Percentiles rank a stretch among this genome's conserved stretches.
These are phyloP conservation scores for Luffia ferchaultella DNA, from an alignment of 2,888 invertebrate genomes.

Conservation along the genomic window DNA sequence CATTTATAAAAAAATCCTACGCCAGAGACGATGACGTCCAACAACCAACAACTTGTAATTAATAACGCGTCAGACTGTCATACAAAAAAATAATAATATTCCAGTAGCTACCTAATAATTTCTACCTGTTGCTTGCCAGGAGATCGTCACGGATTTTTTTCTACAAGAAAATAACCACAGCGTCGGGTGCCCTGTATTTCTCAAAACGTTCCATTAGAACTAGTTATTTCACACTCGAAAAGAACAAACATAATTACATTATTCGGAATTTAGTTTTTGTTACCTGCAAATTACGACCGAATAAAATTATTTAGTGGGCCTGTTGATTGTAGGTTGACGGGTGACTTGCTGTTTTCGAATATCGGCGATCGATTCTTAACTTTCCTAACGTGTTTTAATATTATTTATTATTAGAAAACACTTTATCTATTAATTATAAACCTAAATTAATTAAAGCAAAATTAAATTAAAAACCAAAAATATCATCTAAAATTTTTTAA, in stretches of 20 bases:
- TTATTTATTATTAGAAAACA: no score
- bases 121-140: neutral
- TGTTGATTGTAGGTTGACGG: slow-evolving; percentile 45
- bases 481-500: no score
- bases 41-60: neutral
- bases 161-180: neutral
- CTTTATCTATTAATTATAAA: no score
- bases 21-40: no score
- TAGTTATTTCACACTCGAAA: slow-evolving; percentile 53
- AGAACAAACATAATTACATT: slow-evolving; percentile 60
- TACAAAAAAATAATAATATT: neutral
- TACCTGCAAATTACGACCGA: slow-evolving; percentile 51
- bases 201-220: slow-evolving; percentile 37
- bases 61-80: neutral
- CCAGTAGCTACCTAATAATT: neutral
- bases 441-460: no score
- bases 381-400: no score
- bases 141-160: neutral
- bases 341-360: slow-evolving; percentile 47
- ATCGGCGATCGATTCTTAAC: no score
- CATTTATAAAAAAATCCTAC: neutral
- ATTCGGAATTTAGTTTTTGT: slow-evolving; percentile 50
- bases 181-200: slow-evolving; percentile 2
- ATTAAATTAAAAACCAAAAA: no score
- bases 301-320: slow-evolving; percentile 54